phyloP scores from a whole-genome alignment of 2,113 vertebrate species.

The Platycercus adscitus region DNA sequence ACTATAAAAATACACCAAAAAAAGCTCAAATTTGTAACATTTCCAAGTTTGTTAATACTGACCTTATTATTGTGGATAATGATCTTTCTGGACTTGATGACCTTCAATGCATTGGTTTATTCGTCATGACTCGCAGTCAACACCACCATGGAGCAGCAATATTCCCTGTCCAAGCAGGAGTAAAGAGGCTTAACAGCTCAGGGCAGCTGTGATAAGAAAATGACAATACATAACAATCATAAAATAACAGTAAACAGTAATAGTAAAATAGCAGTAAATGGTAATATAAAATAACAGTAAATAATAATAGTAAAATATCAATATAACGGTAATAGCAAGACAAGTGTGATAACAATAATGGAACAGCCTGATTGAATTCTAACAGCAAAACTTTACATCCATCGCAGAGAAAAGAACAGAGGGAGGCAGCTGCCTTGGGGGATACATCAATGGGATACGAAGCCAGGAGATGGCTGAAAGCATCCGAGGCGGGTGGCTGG shows the following conservation, averaged over 20 bases:
- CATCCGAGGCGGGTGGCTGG: neutral
- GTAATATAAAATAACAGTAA: neutral
- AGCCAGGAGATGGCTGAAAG: neutral
- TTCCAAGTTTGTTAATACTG: neutral
- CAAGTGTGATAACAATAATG: fast-evolving
- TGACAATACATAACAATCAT: neutral
- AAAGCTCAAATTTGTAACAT: no score
- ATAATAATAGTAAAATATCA: neutral
- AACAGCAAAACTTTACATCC: neutral
- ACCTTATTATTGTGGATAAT: neutral
- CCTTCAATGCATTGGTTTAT: neutral
- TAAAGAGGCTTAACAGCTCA: neutral
- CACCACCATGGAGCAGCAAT: neutral
- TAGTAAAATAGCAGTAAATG: neutral
- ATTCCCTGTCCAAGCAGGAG: neutral
- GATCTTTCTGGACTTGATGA: fast-evolving
- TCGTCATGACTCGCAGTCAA: neutral
- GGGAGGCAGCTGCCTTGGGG: neutral
- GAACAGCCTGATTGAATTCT: no score
- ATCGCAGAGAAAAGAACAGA: neutral
- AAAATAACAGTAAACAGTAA: neutral
- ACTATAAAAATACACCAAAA: neutral
- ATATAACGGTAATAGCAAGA: neutral
- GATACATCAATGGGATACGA: fast-evolving
- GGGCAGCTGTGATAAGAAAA: neutral